Conservation (phyloP, 1,140 invertebrate genomes). For the Macrostomum lignano region DNA sequence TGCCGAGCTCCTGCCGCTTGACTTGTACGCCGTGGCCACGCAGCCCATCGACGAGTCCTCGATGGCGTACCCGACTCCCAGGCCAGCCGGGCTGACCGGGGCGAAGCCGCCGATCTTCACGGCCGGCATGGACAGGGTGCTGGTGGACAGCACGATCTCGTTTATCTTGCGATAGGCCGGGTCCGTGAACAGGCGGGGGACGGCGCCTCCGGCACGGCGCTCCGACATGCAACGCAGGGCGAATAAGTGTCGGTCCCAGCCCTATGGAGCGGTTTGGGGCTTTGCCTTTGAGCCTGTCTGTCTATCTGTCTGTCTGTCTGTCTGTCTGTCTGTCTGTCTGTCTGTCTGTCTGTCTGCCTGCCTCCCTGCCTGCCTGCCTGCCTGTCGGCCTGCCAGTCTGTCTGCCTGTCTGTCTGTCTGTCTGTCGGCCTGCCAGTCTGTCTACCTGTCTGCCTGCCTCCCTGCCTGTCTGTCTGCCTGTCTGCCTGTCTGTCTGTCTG, state of each 20-base stretch:
- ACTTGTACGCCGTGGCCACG: no score
- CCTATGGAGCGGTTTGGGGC: constrained; percentile 32
- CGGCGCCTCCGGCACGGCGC: constrained; percentile 7
- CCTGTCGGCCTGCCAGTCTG: no score
- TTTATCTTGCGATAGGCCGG: background rate
- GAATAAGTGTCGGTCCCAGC: constrained; percentile 81
- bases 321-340: no score
- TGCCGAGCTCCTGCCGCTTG: no score
- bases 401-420: no score
- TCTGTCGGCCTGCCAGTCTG: no score
- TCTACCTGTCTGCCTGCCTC: no score
- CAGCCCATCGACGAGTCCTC: no score
- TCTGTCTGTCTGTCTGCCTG: no score
- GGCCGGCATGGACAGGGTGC: background rate
- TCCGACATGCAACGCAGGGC: constrained; percentile 40
- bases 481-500: no score
- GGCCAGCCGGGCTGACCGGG: background rate
- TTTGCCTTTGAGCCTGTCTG: background rate
- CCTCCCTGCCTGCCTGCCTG: no score
- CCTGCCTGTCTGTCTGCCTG: no score
- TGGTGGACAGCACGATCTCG: constrained; percentile 3
- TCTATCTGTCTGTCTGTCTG: background rate
- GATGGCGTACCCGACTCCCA: constrained; percentile 4
- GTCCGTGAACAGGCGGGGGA: constrained; percentile 2
- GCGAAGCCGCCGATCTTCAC: constrained; percentile 3